Base-by-base conservation (phyloP, 1,140 invertebrate species). In the Psilanteris sp. region DNA sequence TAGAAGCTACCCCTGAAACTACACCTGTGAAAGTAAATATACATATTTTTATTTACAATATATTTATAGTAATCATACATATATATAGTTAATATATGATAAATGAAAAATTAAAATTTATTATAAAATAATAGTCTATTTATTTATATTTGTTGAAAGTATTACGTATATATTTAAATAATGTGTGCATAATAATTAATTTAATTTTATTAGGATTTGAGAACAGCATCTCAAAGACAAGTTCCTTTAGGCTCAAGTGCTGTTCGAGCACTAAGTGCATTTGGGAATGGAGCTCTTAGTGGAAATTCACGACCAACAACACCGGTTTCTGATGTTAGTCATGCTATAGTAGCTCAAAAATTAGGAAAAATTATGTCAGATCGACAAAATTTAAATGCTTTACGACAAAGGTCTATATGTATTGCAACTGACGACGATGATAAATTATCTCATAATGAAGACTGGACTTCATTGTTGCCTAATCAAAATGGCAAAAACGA, bases 1-100 rank as follows among this genome's bases (percentile, higher is more conserved):
- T 95, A 16, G 95, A 96, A 89, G 95, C 95, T 3, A 96, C 95
- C 4, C 95, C 95, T 1, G 95, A 96, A 90, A 96, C 94, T 15
- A 96, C 95, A 16, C 94, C 95, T 0, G 90, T 95, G 0, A 94
- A 94, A 82, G 93, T 90, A 57, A 7, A 13, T 26, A 27, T 27
- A 27, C 3, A 7, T 29, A 27, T 41, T 26, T 1, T 41, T 24
- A 9, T 41, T 41, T 16, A 5, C 18, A 20, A 20, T 24, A 11
- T 24, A 41, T 34, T 6, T n/a, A n/a, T n/a, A n/a, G n/a, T n/a
- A n/a, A n/a, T n/a, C n/a, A n/a, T n/a, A n/a, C n/a, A n/a, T n/a
- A n/a, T n/a, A n/a, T n/a, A n/a, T n/a, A n/a, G n/a, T n/a, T n/a
- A n/a, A n/a, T n/a, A n/a, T n/a, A n/a, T n/a, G n/a, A n/a, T n/a